phyloP scores from a whole-genome alignment of 2,113 vertebrate species.

The Phoxinus phoxinus region DNA sequence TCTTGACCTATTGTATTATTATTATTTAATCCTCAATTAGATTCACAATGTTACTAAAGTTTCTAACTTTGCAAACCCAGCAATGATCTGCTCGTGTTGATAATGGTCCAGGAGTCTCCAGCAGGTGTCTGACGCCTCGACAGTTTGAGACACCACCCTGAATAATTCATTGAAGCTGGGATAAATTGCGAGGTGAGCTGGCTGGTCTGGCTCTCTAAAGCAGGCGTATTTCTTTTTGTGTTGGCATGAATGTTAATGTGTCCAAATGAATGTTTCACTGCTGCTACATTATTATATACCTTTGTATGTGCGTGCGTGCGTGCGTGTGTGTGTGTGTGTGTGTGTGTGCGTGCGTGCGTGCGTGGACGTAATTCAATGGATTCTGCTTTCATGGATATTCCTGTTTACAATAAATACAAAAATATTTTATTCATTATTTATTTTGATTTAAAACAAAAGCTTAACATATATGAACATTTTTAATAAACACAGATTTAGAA shows the following conservation, averaged over 20 bases:
- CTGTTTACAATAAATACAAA: neutral
- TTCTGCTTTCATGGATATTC: neutral
- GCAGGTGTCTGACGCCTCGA: neutral
- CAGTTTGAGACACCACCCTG: neutral
- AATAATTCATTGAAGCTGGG: constrained; percentile 26
- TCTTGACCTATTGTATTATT: no score
- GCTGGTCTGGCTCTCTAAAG: neutral
- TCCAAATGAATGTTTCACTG: neutral
- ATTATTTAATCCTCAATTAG: no score
- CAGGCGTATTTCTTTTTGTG: constrained; percentile 10
- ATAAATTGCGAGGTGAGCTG: neutral
- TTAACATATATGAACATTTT: neutral
- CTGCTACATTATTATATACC: neutral
- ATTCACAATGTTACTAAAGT: no score
- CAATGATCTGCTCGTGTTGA: neutral
- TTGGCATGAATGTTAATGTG: constrained; percentile 9
- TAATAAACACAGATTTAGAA: no score
- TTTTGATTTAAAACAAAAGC: neutral
- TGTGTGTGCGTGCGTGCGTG: no score
- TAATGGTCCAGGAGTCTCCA: neutral
- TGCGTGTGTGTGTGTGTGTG: no score
- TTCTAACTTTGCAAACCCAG: no score
- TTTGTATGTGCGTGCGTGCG: neutral
- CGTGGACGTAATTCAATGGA: neutral
- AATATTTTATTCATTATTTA: neutral